Percentiles rank a stretch among this genome's conserved stretches.
Evolutionary conservation across 2,113 vertebrate species (phyloP).

Genomic region (Callorhinus ursinus): DNA sequence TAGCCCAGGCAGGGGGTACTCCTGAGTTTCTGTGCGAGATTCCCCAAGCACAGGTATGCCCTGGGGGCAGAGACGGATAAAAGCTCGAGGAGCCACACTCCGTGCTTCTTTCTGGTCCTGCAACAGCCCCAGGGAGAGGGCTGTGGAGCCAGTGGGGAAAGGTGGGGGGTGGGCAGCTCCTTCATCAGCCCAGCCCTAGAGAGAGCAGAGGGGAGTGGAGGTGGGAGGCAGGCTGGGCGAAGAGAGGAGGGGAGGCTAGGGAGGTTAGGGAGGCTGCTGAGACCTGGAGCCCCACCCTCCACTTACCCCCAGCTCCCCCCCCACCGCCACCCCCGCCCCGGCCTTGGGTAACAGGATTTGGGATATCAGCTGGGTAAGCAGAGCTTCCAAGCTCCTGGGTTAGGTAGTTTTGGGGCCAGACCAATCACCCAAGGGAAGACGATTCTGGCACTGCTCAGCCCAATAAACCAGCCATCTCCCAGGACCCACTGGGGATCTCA

Average conservation of each 20-base stretch:
- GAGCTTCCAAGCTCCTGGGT: background rate
- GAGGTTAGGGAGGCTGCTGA: background rate
- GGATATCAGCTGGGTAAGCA: background rate
- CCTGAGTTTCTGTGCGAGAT: conserved; percentile 68
- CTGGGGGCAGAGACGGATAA: background rate
- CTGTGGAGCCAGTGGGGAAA: background rate
- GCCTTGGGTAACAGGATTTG: background rate
- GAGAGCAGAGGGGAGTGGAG: background rate
- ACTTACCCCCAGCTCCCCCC: background rate
- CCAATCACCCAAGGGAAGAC: background rate
- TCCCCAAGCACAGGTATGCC: conserved; percentile 43
- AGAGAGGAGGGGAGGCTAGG: background rate
- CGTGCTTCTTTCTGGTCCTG: conserved; percentile 65
- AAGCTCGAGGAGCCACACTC: conserved; percentile 22
- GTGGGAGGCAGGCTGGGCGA: background rate
- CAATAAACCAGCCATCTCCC: background rate
- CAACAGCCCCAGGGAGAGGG: background rate
- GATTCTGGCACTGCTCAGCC: background rate
- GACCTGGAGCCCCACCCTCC: background rate
- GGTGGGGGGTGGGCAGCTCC: background rate
- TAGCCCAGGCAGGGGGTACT: conserved; percentile 59
- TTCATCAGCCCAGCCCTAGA: background rate
- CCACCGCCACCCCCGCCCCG: no score
- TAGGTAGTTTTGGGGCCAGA: background rate
- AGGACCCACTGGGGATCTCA: background rate